These are phyloP conservation scores for Cliona cf. orientalis DNA, from an alignment of 37 sponge, comb jelly and placozoan species.

Conservation along the genomic window DNA sequence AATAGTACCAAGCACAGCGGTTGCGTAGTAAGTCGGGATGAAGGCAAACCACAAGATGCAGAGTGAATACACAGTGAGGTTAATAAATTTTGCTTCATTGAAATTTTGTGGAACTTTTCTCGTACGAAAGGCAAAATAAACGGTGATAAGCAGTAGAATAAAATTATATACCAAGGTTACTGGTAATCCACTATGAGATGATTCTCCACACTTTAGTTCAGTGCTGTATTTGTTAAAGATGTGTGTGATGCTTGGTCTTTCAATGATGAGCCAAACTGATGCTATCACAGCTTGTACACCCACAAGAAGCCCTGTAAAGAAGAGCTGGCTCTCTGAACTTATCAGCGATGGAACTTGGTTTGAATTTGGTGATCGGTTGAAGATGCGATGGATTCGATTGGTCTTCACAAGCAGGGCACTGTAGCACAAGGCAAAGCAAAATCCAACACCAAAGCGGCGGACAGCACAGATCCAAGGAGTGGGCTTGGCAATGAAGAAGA, in stretches of 20 bases:
- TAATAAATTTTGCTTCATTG: slow-evolving; percentile 75
- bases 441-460: slow-evolving; percentile 38
- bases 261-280: slow-evolving; percentile 31
- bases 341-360: slow-evolving; percentile 2
- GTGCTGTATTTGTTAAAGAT: not conserved
- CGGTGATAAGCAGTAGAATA: slow-evolving; percentile 46
- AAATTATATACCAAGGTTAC: slow-evolving; percentile 45
- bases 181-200: slow-evolving; percentile 26
- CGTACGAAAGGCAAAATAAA: slow-evolving; percentile 62
- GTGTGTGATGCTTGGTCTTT: slow-evolving; percentile 2
- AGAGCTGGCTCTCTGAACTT: slow-evolving; percentile 49
- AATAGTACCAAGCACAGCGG: slow-evolving; percentile 20
- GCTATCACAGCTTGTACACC: slow-evolving; percentile 51
- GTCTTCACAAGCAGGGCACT: slow-evolving; percentile 70
- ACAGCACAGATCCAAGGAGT: slow-evolving; percentile 49
- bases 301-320: slow-evolving; percentile 49
- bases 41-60: slow-evolving; percentile 68
- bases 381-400: slow-evolving; percentile 69
- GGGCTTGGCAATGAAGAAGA: slow-evolving; percentile 52
- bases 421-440: slow-evolving; percentile 56
- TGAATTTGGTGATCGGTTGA: slow-evolving; percentile 25
- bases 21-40: slow-evolving; percentile 58
- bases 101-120: slow-evolving; percentile 67
- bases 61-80: slow-evolving; percentile 36
- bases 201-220: slow-evolving; percentile 33